phyloP scores from a whole-genome alignment of 1,140 invertebrate genomes.

The Agrypnia vestita region DNA sequence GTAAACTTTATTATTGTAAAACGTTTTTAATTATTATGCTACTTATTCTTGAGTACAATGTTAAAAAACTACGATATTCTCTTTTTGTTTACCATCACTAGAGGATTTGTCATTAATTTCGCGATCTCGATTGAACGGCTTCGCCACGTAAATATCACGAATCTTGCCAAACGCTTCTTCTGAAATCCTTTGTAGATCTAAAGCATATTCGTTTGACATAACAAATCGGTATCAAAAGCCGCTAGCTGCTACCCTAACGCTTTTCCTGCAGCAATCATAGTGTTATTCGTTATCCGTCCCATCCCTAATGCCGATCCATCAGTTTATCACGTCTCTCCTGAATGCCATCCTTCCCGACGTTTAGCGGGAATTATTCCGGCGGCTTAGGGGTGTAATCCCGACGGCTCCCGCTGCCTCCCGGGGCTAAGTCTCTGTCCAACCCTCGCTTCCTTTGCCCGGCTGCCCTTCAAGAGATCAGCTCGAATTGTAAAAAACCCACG shows the following conservation, averaged over 20 bases:
- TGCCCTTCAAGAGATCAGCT: constrained; percentile 26
- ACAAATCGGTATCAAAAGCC: constrained; percentile 9
- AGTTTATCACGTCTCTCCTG: constrained; percentile 47
- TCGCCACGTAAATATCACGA: no score
- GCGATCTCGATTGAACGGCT: no score
- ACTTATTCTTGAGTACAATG: no score
- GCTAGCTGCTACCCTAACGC: background rate
- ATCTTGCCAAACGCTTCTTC: no score
- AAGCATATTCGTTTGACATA: background rate
- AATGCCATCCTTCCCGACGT: constrained; percentile 50
- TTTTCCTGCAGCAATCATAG: constrained; percentile 20
- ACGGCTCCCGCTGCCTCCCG: background rate
- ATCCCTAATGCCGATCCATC: constrained; percentile 44
- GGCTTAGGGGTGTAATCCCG: constrained; percentile 55
- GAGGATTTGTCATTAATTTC: no score
- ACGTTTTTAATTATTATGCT: no score
- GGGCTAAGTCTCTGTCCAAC: constrained; percentile 25
- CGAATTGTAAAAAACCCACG: no score
- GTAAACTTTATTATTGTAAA: no score
- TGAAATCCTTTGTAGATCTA: no score
- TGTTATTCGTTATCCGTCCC: constrained; percentile 30
- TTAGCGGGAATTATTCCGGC: constrained; percentile 55
- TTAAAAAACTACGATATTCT: no score
- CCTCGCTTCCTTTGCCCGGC: background rate
- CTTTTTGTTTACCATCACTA: no score